Base-by-base conservation (phyloP, 2,113 vertebrate species). In the Xerus inauris region DNA sequence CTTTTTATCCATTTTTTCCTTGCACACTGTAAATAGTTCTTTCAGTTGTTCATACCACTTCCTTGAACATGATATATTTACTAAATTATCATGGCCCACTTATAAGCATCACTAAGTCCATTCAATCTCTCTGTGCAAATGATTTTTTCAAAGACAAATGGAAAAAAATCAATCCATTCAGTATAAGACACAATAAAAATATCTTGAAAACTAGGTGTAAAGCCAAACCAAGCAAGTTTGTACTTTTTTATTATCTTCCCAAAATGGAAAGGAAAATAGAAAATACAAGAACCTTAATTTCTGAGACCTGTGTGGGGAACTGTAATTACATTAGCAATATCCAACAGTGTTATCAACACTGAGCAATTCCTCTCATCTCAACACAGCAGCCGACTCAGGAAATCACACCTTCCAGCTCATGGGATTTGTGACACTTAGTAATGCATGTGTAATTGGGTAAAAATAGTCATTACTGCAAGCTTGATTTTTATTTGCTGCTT, bases 321-420 rank as follows among this genome's bases (percentile, higher is more conserved):
- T 95, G 73, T 97, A 97, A 96, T 97, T 97, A 97, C 64, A 95
- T 94, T 97, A 97, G 89, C 96, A 89, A 91, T 79, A 96, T 92
- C 94, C 96, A 97, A 73, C 76, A 84, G 94, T 91, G 95, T 95
- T 96, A 96, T 88, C 93, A 95, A 93, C 97, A 97, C 35, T 93
- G 72, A 97, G 65, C 88, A 94, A 93, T 97, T 96, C 89, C 86
- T 97, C 96, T 95, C 92, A 79, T 96, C 87, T 97, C 73, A 92
- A 79, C 73, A 80, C 82, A 94, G 73, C 91, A 94, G 82, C 72
- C 40, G 1, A 90, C 95, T 96, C 91, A 93, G 92, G 96, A 95
- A 97, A 97, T 98, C 97, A 96, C 91, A 97, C 95, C 95, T 97
- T 96, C 69, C 40, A 94, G 69, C 91, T 96, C 95, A 91, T 85